Base-by-base conservation (phyloP, 2,888 invertebrate species). In the Lasioglossum leucozonium region DNA sequence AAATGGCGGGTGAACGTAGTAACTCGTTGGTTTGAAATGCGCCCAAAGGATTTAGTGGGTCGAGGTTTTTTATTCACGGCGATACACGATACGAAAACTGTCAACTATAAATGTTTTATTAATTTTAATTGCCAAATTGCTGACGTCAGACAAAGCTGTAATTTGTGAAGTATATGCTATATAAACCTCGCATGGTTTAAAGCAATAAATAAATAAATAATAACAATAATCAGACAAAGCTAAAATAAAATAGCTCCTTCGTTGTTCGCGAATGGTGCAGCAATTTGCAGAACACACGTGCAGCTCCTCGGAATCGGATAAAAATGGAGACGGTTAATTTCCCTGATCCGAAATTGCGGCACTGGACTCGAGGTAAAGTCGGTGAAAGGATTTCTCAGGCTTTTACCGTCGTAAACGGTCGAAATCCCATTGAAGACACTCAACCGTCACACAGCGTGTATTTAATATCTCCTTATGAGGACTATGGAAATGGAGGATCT, bases 381-480 rank as follows among this genome's bases (percentile, higher is more conserved):
- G 3, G 16, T 18, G 4, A 30, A 0, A 62, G 8, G 18, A 30
- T 2, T 62, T 62, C 62, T 30, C 62, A 62, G 30, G 30, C 62
- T 62, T 62, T 62, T 62, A 30, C 62, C 67, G 37, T 37, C 67
- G 4, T 37, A 67, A 67, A 37, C 3, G 67, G 37, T 34, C 67
- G 37, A 10, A 34, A 67, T 22, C 67, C 67, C 67, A 37, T 67
- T 34, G 67, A 67, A 67, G 22, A 37, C 37, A 67, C 67, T 67
- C 67, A 11, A 34, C 37, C 67, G 11, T 37, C 67, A 22, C 10
- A 34, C 34, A 34, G 67, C 37, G 37, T 37, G 67, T 67, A 69
- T 69, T 69, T 69, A 40, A 69, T 40, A 40, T 40, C 37, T 69
- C 69, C 69, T 69, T 69, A 40, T 13, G 4, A 5, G n/a, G 13